Base-by-base conservation (phyloP, 2,888 invertebrate genomes). In the Catocala sponsa region DNA sequence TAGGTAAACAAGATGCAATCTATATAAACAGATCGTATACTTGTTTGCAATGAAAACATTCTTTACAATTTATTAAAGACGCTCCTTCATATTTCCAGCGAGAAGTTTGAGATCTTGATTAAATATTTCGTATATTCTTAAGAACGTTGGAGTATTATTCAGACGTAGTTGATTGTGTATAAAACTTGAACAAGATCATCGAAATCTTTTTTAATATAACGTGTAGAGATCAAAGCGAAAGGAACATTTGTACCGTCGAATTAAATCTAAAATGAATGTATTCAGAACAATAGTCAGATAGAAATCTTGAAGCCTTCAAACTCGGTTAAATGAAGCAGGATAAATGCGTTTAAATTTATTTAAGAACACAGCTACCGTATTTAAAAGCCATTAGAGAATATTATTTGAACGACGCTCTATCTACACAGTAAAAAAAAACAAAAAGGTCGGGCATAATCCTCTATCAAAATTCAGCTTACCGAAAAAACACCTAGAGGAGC, bases 401-500 rank as follows among this genome's bases (percentile, higher is more conserved):
- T 32, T 15, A 43, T 43, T 25, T 25, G 6, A 42, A 43, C n/a
- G 50, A 10, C 42, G 11, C 4, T 56, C 59, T 62, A 70, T 62
- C 41, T 47, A 9, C 5, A 15, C 41, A 42, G 42, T 43, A 51
- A 64, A 68, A 72, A 62, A 68, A 60, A 62, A 41, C 50, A 60
- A 73, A 70, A 73, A 59, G 63, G 71, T 68, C 65, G 76, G 59
- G 38, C 61, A 64, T 75, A 79, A 76, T 77, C 72, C 72, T 78
- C 70, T 79, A 82, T 84, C 73, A 81, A 84, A 86, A 84, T 82
- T 76, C 81, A 81, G 77, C 75, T 69, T 72, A 74, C 77, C 73
- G 76, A 84, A 88, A 87, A 87, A 86, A 83, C 78, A 84, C 78
- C 80, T 81, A 82, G 76, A 77, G 65, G 55, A 64, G 61, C 71